Evolutionary conservation across 64 coral and sea anemone genomes (phyloP).

Genomic region (Platygyra sinensis): DNA sequence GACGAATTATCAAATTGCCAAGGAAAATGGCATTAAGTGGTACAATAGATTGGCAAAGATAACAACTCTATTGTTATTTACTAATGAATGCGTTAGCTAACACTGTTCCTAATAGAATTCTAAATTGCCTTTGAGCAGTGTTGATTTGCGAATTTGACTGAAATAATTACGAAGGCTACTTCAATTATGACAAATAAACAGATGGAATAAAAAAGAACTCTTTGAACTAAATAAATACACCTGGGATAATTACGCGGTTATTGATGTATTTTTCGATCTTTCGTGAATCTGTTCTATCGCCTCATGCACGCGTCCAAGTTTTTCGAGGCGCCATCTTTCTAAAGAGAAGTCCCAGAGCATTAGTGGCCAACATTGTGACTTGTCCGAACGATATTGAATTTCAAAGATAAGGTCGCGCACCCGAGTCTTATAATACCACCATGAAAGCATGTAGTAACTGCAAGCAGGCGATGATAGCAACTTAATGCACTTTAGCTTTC

Average conservation of each 20-base stretch:
- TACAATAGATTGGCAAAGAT: constrained; percentile 4
- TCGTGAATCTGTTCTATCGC: background rate
- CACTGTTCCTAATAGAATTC: constrained; percentile 27
- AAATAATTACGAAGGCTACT: background rate
- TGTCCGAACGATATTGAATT: constrained; percentile 18
- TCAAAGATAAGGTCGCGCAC: constrained; percentile 40
- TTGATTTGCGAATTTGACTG: constrained; percentile 13
- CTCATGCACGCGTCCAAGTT: background rate
- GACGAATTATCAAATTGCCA: background rate
- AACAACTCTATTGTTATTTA: constrained; percentile 32
- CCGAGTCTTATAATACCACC: constrained; percentile 23
- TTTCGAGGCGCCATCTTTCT: background rate
- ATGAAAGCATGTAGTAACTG: constrained; percentile 42
- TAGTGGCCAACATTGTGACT: background rate
- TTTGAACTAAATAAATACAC: background rate
- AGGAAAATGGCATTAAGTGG: constrained; percentile 1
- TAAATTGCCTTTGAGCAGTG: constrained; percentile 7
- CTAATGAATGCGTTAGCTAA: background rate
- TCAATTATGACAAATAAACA: constrained; percentile 15
- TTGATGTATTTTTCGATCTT: background rate
- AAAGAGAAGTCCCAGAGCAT: background rate
- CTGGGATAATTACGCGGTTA: background rate
- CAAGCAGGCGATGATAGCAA: constrained; percentile 39
- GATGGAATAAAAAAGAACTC: background rate
- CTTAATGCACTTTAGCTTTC: constrained; percentile 14